These are phyloP conservation scores for Dendrophyllia cribrosa DNA, from an alignment of 64 coral and sea anemone genomes.

Conservation along the genomic window DNA sequence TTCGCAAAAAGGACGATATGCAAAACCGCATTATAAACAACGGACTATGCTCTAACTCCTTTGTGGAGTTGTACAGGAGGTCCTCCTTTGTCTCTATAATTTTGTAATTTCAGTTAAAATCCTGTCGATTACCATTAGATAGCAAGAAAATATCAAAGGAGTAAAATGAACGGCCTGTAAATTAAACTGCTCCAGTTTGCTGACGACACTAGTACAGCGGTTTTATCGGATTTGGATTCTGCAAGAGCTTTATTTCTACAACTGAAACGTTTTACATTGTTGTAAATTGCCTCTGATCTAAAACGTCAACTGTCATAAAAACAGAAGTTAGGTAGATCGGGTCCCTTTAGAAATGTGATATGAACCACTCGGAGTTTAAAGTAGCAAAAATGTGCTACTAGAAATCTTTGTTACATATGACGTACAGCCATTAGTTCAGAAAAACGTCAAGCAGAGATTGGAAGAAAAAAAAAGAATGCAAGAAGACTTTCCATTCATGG, in stretches of 20 bases:
- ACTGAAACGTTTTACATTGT: not conserved
- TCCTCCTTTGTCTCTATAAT: not conserved
- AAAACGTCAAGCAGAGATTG: too few species aligned
- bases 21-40: not conserved
- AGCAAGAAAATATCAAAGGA: not conserved
- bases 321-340: too few species aligned
- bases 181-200: constrained; percentile 11
- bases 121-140: not conserved
- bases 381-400: too few species aligned
- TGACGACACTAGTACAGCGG: constrained; percentile 5
- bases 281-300: too few species aligned
- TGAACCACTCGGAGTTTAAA: too few species aligned
- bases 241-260: not conserved
- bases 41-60: not conserved
- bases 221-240: constrained; percentile 12
- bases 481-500: too few species aligned
- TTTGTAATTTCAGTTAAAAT: not conserved
- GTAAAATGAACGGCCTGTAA: constrained; percentile 1
- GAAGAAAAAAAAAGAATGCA: too few species aligned
- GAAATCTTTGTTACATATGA: too few species aligned
- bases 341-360: too few species aligned
- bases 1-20: not conserved
- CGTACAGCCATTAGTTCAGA: too few species aligned
- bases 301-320: too few species aligned
- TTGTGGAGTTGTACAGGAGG: not conserved